Evolutionary conservation across 2,113 vertebrate species (phyloP).

Genomic region (Mastomys natalensis): DNA sequence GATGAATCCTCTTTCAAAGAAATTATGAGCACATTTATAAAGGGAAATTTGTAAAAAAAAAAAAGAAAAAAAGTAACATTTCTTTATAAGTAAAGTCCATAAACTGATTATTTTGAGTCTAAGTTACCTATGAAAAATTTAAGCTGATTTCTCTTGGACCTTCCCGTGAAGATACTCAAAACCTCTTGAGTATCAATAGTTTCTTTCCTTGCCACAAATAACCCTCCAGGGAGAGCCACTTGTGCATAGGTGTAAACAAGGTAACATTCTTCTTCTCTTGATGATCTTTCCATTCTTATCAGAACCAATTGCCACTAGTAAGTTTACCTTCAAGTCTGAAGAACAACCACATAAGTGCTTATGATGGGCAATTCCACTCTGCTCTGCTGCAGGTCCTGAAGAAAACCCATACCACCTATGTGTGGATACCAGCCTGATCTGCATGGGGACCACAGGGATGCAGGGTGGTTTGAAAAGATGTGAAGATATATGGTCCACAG

Average conservation of each 20-base stretch:
- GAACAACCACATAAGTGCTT: fast-evolving
- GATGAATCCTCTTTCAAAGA: constrained; percentile 54
- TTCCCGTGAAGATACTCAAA: not conserved
- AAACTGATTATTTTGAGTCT: not conserved
- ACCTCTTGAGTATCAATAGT: not conserved
- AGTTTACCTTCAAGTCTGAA: not conserved
- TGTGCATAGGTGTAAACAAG: not conserved
- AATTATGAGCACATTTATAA: not conserved
- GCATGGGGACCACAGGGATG: fast-evolving
- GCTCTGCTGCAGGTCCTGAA: not conserved
- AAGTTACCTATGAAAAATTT: constrained; percentile 3
- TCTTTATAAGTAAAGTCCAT: not conserved
- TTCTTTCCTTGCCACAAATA: not conserved
- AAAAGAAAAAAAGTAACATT: not conserved
- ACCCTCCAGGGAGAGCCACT: not conserved
- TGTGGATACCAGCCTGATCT: fast-evolving
- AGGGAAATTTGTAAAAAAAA: not conserved
- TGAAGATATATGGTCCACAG: not conserved
- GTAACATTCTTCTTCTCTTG: not conserved
- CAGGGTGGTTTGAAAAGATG: not conserved
- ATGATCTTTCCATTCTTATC: not conserved
- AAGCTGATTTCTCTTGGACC: not conserved
- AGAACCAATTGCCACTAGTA: not conserved
- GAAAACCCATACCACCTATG: not conserved
- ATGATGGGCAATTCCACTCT: fast-evolving